Percentiles rank a stretch among this genome's conserved stretches.
Evolutionary conservation across 1,140 invertebrate genomes (phyloP).

Genomic region (Neomicropteryx cornuta): DNA sequence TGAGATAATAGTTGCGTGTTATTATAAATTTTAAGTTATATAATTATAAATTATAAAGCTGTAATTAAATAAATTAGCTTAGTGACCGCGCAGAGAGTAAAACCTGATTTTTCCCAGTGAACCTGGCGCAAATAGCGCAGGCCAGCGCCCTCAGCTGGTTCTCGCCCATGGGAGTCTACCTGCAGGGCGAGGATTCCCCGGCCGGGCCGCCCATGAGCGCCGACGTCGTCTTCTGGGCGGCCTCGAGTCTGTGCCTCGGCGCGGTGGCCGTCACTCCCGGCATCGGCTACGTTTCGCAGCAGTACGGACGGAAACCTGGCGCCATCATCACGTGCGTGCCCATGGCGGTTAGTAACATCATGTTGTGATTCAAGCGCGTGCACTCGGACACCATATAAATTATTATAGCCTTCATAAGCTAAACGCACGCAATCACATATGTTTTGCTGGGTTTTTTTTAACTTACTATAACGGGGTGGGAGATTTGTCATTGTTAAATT

Average conservation of each 20-base stretch:
- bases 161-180: constrained; percentile 19
- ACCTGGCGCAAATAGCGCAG: constrained; percentile 19
- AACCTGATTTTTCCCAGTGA: constrained; percentile 17
- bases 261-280: constrained; percentile 35
- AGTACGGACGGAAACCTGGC: constrained; percentile 37
- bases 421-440: not conserved
- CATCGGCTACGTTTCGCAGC: constrained; percentile 42
- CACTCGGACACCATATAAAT: no score
- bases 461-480: not conserved
- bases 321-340: constrained; percentile 6
- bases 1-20: no score
- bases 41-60: no score
- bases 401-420: no score
- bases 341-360: constrained; percentile 6
- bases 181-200: constrained; percentile 19
- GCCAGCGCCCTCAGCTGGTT: constrained; percentile 25
- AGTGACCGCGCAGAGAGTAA: no score
- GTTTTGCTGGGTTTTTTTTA: not conserved
- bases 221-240: constrained; percentile 41
- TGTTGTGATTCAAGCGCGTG: no score
- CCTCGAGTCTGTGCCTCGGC: constrained; percentile 38
- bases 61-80: no score
- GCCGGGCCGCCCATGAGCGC: constrained; percentile 16
- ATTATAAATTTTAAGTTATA: no score
- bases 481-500: no score